Conservation (phyloP, 2,113 vertebrate genomes). For the Thunnus maccoyii region DNA sequence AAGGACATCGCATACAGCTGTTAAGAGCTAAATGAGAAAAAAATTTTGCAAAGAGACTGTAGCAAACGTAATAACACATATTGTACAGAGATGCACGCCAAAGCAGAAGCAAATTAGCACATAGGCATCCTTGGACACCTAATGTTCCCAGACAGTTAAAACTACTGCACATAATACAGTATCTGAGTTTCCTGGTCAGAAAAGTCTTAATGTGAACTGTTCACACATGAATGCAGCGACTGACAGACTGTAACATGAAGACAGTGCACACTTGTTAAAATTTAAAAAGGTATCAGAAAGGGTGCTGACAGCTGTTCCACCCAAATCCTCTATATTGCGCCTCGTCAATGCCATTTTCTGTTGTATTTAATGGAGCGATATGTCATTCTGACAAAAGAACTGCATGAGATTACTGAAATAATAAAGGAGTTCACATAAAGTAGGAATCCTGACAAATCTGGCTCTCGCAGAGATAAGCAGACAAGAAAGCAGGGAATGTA, state of each 20-base stretch:
- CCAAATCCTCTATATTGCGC: slow-evolving; percentile 42
- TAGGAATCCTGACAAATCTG: slow-evolving; percentile 44
- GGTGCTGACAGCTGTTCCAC: slow-evolving; percentile 56
- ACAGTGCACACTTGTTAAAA: slow-evolving; percentile 45
- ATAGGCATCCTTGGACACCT: slow-evolving; percentile 16
- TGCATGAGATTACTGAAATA: slow-evolving; percentile 50
- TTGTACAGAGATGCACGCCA: slow-evolving; percentile 26
- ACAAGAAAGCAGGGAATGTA: slow-evolving; percentile 28
- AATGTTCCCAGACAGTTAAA: slow-evolving; percentile 25
- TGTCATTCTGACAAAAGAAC: slow-evolving; percentile 53
- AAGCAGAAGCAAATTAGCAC: slow-evolving; percentile 1
- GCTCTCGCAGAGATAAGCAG: slow-evolving; percentile 52
- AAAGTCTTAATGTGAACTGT: slow-evolving; percentile 51
- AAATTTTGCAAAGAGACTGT: background rate
- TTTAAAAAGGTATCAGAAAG: slow-evolving; percentile 50
- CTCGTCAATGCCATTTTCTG: slow-evolving; percentile 38
- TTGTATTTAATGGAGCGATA: slow-evolving; percentile 46
- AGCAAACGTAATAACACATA: slow-evolving; percentile 15
- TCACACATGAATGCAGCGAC: slow-evolving; percentile 41
- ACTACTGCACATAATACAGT: slow-evolving; percentile 16
- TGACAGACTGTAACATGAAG: slow-evolving; percentile 59
- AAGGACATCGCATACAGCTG: slow-evolving; percentile 18
- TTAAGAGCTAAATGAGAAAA: slow-evolving; percentile 12
- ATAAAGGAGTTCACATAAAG: slow-evolving; percentile 48
- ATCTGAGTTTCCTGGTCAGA: slow-evolving; percentile 43